Conservation (phyloP, 2,113 vertebrate genomes). For the Gallinago jamesoni region DNA sequence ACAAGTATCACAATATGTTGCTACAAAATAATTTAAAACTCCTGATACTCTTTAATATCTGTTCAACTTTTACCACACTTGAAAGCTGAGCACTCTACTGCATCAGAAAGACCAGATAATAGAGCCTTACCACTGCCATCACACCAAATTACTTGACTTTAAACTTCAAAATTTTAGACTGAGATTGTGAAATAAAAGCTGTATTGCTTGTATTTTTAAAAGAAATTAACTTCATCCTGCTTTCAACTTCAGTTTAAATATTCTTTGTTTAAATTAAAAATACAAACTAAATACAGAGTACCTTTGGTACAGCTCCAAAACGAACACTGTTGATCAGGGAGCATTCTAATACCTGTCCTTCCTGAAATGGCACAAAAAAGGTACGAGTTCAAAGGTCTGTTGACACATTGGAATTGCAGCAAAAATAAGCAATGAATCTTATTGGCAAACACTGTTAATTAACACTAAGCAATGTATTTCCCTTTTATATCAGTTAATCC, state of each 20-base stretch:
- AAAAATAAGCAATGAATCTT: neutral
- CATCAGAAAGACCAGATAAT: neutral
- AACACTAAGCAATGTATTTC: neutral
- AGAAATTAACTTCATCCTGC: neutral
- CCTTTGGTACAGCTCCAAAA: constrained; percentile 88
- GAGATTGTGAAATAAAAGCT: neutral
- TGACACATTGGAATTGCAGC: neutral
- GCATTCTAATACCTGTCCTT: constrained; percentile 97
- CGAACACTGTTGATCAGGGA: constrained; percentile 98
- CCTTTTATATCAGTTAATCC: neutral
- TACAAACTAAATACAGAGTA: constrained; percentile 43
- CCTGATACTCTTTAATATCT: neutral
- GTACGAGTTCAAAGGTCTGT: neutral
- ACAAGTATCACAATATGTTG: neutral
- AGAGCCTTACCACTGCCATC: neutral
- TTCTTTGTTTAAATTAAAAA: neutral
- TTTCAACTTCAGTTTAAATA: neutral
- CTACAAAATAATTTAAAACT: neutral
- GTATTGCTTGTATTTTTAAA: neutral
- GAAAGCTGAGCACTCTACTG: neutral
- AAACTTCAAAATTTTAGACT: neutral
- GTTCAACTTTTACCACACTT: neutral
- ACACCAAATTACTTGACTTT: neutral
- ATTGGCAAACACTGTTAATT: neutral
- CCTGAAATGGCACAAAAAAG: constrained; percentile 75